phyloP scores from a whole-genome alignment of 2,113 vertebrate genomes.

The Pluvianellus socialis region DNA sequence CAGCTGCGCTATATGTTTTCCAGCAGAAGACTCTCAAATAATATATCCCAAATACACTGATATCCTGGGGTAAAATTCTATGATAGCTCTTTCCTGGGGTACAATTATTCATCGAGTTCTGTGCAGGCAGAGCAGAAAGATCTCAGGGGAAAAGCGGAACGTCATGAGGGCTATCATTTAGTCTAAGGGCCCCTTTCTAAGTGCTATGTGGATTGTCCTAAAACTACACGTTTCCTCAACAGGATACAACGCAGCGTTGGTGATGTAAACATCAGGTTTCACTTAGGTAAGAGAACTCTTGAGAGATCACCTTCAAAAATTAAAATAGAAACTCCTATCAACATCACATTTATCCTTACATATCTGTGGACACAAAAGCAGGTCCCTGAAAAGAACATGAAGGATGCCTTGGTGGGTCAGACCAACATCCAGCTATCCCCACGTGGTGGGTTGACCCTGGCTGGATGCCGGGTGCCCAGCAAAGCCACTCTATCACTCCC shows the following conservation, averaged over 20 bases:
- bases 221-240: neutral
- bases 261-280: neutral
- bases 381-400: neutral
- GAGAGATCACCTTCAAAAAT: neutral
- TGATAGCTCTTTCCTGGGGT: neutral
- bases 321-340: neutral
- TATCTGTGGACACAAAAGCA: neutral
- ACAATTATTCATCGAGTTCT: neutral
- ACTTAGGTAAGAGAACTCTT: neutral
- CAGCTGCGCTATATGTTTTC: conserved; percentile 17
- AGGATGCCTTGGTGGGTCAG: neutral
- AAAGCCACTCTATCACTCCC: neutral
- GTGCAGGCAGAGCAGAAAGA: neutral
- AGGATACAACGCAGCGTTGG: neutral
- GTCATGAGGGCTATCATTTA: neutral
- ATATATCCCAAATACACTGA: neutral
- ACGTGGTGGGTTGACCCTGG: neutral
- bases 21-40: neutral
- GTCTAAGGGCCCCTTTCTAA: neutral
- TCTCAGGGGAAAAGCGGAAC: neutral
- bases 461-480: neutral
- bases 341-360: neutral
- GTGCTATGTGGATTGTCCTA: neutral
- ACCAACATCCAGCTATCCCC: neutral
- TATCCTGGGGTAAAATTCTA: neutral